Percentiles rank a stretch among this genome's conserved stretches.
phyloP scores from a whole-genome alignment of 2,888 invertebrate genomes.

The Trichopria drosophilae region DNA sequence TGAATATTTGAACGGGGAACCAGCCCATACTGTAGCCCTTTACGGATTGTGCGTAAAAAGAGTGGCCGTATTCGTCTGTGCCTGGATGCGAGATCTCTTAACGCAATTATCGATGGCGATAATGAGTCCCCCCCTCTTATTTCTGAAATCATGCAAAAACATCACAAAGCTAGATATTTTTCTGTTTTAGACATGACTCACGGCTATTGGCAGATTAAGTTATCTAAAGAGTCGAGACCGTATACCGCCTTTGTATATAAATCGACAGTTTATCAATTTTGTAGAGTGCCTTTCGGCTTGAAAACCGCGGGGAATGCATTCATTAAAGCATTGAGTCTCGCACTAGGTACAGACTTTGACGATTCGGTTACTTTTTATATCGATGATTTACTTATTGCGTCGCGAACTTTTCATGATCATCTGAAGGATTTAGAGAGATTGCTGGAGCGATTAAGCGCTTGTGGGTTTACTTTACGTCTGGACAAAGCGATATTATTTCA shows the following conservation, averaged over 20 bases:
- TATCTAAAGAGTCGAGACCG: slow-evolving; percentile 13
- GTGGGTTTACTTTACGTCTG: slow-evolving; percentile 35
- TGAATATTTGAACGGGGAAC: too few species aligned
- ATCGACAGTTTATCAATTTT: slow-evolving; percentile 33
- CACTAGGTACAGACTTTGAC: slow-evolving; percentile 39
- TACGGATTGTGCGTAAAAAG: too few species aligned
- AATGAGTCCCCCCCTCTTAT: slow-evolving; percentile 31
- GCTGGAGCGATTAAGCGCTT: slow-evolving; percentile 26
- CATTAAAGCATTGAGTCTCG: slow-evolving; percentile 22
- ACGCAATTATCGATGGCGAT: slow-evolving; percentile 39
- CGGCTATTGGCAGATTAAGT: slow-evolving; percentile 35
- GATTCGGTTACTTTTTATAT: slow-evolving; percentile 39
- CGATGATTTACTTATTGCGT: slow-evolving; percentile 43
- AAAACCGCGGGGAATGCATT: slow-evolving; percentile 39
- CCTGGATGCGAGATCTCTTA: slow-evolving; percentile 44
- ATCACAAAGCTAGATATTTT: slow-evolving; percentile 31
- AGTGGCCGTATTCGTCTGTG: too few species aligned
- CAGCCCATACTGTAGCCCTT: too few species aligned
- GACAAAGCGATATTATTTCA: slow-evolving; percentile 31
- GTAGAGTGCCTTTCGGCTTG: slow-evolving; percentile 43
- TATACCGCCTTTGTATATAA: slow-evolving; percentile 30
- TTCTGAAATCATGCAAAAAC: too few species aligned
- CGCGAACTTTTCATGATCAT: slow-evolving; percentile 33
- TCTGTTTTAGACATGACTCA: slow-evolving; percentile 35
- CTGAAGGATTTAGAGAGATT: slow-evolving; percentile 31